Evolutionary conservation across 53 echinoderm and acorn worm species (phyloP).

Genomic region (Paracentrotus lividus): DNA sequence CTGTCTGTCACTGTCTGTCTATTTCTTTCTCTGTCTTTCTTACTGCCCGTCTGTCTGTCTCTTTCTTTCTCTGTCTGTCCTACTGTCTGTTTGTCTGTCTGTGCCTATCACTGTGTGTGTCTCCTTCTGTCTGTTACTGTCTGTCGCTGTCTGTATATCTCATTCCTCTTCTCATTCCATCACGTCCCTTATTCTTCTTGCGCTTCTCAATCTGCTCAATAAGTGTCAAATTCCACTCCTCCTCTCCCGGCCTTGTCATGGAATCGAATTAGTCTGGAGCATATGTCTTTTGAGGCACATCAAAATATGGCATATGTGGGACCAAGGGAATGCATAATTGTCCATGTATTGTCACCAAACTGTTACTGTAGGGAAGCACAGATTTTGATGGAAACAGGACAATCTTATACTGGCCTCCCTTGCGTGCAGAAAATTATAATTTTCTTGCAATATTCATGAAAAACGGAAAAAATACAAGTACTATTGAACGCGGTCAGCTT

Average conservation of each 20-base stretch:
- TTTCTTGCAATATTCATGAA: conserved; percentile 1
- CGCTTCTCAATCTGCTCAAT: no score
- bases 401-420: background rate
- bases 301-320: conserved; percentile 23
- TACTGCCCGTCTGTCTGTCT: background rate
- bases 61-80: no score
- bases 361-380: conserved; percentile 19
- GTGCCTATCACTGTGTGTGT: background rate
- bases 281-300: background rate
- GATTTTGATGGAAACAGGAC: no score
- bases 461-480: background rate
- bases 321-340: background rate
- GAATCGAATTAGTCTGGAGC: conserved; percentile 24
- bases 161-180: background rate
- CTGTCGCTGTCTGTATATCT: background rate
- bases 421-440: background rate
- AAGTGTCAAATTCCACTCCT: conserved; percentile 46
- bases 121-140: background rate
- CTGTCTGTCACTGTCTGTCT: background rate
- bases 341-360: conserved; percentile 8
- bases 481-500: background rate
- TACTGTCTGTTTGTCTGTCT: background rate
- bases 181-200: background rate
- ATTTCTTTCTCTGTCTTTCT: background rate
- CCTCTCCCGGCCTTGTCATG: background rate